Evolutionary conservation across 2,797 vertebrate genomes (phyloP).

Genomic region (Gadopsis marmoratus): DNA sequence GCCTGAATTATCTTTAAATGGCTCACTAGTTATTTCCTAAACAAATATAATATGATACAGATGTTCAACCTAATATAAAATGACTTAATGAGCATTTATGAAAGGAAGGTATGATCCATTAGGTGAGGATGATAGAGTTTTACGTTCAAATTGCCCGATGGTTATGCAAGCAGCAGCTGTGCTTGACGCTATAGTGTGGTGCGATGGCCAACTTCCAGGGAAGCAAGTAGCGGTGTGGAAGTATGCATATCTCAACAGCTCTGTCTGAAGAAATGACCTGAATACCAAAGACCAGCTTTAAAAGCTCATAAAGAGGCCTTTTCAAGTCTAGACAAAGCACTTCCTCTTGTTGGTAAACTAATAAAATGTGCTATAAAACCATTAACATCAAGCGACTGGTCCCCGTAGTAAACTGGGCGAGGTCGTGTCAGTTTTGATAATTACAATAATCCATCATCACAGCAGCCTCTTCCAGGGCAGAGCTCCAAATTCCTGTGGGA

Average conservation of each 20-base stretch:
- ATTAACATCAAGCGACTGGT: conserved; percentile 82
- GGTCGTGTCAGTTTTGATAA: conserved; percentile 81
- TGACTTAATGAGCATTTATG: conserved; percentile 40
- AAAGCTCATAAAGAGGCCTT: conserved; percentile 81
- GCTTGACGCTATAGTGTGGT: conserved; percentile 59
- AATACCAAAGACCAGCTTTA: conserved; percentile 81
- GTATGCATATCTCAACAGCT: conserved; percentile 75
- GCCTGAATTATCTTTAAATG: conserved; percentile 42
- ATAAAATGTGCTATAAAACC: conserved; percentile 84
- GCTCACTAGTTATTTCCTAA: conserved; percentile 39
- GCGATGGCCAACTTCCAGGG: conserved; percentile 66
- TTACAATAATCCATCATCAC: conserved; percentile 83
- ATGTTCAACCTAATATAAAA: conserved; percentile 28
- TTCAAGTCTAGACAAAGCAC: conserved; percentile 87
- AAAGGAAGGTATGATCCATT: conserved; percentile 38
- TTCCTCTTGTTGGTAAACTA: conserved; percentile 88
- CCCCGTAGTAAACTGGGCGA: conserved; percentile 81
- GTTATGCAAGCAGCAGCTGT: conserved; percentile 75
- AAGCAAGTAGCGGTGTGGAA: conserved; percentile 64
- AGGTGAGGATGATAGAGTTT: conserved; percentile 51
- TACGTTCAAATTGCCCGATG: conserved; percentile 60
- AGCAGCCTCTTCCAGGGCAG: conserved; percentile 78
- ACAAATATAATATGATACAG: conserved; percentile 34
- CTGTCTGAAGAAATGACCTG: conserved; percentile 78
- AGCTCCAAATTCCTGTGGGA: conserved; percentile 83